phyloP scores from a whole-genome alignment of 2,113 vertebrate genomes.

The Macroglossus sobrinus region DNA sequence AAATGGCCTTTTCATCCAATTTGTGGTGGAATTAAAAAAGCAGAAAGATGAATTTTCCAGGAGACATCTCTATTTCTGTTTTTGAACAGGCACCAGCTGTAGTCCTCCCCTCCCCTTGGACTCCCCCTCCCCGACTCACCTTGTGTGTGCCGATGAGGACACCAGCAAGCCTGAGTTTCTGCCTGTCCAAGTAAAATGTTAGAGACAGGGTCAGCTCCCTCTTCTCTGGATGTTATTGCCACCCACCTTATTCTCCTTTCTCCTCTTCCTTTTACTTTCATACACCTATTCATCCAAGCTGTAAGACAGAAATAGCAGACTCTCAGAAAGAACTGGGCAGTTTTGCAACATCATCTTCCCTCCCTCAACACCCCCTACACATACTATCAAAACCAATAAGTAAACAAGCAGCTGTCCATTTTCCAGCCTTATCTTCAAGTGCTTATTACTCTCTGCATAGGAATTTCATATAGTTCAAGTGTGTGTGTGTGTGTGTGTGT shows the following conservation, averaged over 20 bases:
- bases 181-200: background rate
- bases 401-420: background rate
- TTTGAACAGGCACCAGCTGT: background rate
- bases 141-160: background rate
- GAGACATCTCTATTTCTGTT: background rate
- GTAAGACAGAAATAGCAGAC: background rate
- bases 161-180: background rate
- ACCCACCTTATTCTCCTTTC: background rate
- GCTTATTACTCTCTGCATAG: background rate
- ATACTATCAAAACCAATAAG: background rate
- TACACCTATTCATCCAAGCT: background rate
- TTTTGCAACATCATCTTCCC: background rate
- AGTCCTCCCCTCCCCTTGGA: background rate
- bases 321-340: background rate
- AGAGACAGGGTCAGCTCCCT: background rate
- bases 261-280: background rate
- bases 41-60: background rate
- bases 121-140: background rate
- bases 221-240: background rate
- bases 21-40: background rate
- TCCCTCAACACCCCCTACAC: no score
- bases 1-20: background rate
- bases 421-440: background rate
- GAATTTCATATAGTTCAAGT: background rate
- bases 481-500: background rate